Evolutionary conservation across 2,797 vertebrate species (phyloP), one percentile per base, ranked within the genome.

Genomic region (Gadopsis marmoratus): DNA sequence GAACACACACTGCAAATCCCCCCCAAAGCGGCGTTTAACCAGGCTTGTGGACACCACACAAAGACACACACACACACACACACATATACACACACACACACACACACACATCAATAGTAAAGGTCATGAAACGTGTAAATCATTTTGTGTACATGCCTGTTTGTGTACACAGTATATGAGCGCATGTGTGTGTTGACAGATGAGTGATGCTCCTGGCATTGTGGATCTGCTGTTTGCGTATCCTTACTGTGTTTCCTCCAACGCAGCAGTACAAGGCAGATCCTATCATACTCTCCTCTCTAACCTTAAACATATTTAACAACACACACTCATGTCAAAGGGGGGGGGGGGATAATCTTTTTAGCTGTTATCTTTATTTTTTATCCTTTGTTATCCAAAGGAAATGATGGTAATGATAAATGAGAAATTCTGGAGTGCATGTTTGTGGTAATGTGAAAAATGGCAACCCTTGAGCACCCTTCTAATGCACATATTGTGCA

Each of bases 1-100:
- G 58, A 61, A 77, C 21, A 65, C 43, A 43, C 51, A 9, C 77
- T 67, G 71, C 31, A 81, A 85, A 86, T 76, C 51, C 53, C 2
- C 26, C 35, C 33, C 17, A 67, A 70, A 84, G 78, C 78, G 31
- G 59, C 62, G 60, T 76, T 59, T 75, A 43, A 74, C 41, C 37
- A 51, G 50, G 31, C 41, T 3, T 4, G 6, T 21, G 50, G 50
- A 64, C 48, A 66, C 54, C 17, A 23, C 69, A 70, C 35, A 61
- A 26, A 67, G 1, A 63, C 17, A 50, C 39, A 41, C 33, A 61
- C 11, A 60, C 50, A 67, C 31, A 58, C 41, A 64, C 11, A 78
- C 53, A 76, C 5, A 74, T 33, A 76, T 4, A 74, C 39, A 33
- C 31, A 33, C 31, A 33, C 31, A 33, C 31, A 33, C 31, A 33